Percentiles rank a stretch among this genome's conserved stretches.
Conservation (phyloP, 2,113 vertebrate genomes). For the Orcinus orca region DNA sequence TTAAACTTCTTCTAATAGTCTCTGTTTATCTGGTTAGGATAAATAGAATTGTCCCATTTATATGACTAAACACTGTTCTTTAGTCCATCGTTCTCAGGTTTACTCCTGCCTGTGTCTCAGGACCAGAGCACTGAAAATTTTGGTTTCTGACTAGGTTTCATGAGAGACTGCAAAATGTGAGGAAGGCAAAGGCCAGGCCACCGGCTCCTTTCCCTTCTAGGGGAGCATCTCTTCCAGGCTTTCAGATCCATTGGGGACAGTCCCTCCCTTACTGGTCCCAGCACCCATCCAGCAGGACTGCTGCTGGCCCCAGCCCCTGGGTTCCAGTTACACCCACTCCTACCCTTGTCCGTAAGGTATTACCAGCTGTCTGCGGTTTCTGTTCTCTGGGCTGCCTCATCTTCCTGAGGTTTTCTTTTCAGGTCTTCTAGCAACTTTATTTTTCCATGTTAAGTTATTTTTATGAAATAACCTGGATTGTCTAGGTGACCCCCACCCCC, state of each 20-base stretch:
- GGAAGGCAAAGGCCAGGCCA: neutral
- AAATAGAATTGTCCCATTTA: neutral
- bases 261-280: neutral
- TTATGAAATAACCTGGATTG: neutral
- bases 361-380: neutral
- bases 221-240: neutral
- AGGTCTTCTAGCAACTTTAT: neutral
- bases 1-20: neutral
- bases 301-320: neutral
- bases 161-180: neutral
- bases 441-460: neutral
- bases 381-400: neutral
- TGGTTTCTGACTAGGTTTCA: neutral
- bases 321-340: rapidly evolving
- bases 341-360: neutral
- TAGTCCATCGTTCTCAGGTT: neutral
- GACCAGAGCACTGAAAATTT: neutral
- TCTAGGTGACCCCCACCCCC: neutral
- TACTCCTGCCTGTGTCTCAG: neutral
- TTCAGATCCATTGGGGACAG: neutral
- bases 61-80: neutral
- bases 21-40: neutral
- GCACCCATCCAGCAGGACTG: neutral
- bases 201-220: neutral
- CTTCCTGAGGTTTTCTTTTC: neutral